Conservation (phyloP, 2,113 vertebrate species). For the Gymnobelideus leadbeateri region DNA sequence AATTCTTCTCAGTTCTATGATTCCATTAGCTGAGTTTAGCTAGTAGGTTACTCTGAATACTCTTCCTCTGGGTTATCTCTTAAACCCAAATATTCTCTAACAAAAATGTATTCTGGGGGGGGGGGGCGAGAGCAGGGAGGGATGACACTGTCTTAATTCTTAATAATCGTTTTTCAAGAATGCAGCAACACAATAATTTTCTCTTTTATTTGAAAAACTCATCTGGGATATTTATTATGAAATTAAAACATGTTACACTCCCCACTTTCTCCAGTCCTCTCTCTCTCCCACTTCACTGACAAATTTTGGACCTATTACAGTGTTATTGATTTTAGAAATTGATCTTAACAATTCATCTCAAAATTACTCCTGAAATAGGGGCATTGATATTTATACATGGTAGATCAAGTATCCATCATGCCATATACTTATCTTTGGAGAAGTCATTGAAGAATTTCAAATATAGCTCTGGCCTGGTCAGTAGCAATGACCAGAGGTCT, state of each 20-base stretch:
- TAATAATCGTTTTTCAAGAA: neutral
- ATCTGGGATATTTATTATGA: neutral
- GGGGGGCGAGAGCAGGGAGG: no score
- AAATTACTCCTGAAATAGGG: conserved; percentile 18
- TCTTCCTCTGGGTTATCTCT: neutral
- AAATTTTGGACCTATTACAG: neutral
- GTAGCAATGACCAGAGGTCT: conserved; percentile 8
- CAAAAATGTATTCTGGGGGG: neutral
- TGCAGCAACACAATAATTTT: neutral
- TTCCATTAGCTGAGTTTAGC: neutral
- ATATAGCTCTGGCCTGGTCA: conserved; percentile 32
- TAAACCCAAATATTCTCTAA: neutral
- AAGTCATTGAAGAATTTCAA: conserved; percentile 15
- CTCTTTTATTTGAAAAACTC: neutral
- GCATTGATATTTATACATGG: neutral
- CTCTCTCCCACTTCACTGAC: neutral
- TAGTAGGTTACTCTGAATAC: neutral
- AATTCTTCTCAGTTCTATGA: neutral
- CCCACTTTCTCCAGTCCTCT: neutral
- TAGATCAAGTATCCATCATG: neutral
- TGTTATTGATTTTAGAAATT: neutral
- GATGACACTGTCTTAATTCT: neutral
- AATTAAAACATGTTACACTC: neutral
- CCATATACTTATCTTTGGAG: neutral
- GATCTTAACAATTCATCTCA: neutral